Evolutionary conservation across 2,797 vertebrate species (phyloP), one percentile per base, ranked within the genome.

Genomic region (Carapus acus): DNA sequence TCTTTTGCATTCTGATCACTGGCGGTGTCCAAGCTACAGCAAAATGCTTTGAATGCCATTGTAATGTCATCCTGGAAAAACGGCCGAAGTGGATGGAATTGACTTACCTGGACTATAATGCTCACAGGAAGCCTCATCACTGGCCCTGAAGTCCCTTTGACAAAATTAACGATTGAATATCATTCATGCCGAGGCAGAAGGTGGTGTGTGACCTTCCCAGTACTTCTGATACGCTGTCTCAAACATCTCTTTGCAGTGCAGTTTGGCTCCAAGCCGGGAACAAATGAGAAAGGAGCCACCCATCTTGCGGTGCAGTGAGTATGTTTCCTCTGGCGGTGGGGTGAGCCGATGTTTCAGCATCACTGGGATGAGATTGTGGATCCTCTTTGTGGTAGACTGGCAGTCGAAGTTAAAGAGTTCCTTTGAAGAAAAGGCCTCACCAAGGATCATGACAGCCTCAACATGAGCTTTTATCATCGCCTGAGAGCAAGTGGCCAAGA

Each of bases 221-320:
- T 99, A 99, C 43, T 88, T 90, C 48, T 66, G 53, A 18, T 97
- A 99, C 0, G 87, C 76, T 4, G 79, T 64, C 29, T 93, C 76
- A 40, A 99, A 99, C 93, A 99, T 96, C 27, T 86, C 70, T 50
- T 92, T 93, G 58, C 96, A 99, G 49, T 72, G 11, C 50, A 99
- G 90, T 69, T 88, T 81, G 4, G 93, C 93, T 42, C 92, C 77
- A 34, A 99, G 88, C 71, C 91, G 93, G 45, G 96, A 94, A 84
- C 96, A 99, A 86, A 99, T 97, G 41, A 99, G 95, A 80, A 99
- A 99, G 1, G 96, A 97, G 56, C 96, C 96, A 0, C 94, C 94
- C 94, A 99, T 98, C 85, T 99, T 99, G 22, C 96, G 87, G 79
- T 99, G 96, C 42, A 99, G 89, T 0, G 96, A 98, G 73, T 99